These are phyloP conservation scores for Hyles euphorbiae DNA, from an alignment of 1,140 invertebrate genomes.

Conservation along the genomic window DNA sequence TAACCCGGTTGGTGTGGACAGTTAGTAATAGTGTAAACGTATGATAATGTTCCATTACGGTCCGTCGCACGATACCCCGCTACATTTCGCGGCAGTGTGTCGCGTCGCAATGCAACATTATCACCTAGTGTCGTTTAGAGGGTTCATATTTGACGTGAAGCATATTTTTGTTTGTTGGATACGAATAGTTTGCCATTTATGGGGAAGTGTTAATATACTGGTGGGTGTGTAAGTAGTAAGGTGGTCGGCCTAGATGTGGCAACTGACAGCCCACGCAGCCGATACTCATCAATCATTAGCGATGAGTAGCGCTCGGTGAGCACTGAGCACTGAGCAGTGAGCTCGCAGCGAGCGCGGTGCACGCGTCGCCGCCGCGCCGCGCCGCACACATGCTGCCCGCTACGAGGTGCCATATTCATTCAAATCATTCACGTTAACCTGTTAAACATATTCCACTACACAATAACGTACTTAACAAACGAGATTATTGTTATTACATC, in stretches of 20 bases:
- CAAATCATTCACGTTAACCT: no score
- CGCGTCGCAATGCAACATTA: no score
- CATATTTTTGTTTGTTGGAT: neutral
- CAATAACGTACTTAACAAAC: neutral
- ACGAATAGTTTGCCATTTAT: conserved; percentile 22
- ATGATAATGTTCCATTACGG: no score
- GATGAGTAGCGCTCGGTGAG: conserved; percentile 43
- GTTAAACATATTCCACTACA: neutral
- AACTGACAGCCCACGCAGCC: conserved; percentile 47
- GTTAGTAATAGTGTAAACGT: no score
- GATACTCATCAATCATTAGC: conserved; percentile 60
- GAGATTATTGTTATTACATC: no score
- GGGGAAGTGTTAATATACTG: conserved; percentile 30
- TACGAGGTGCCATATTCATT: no score
- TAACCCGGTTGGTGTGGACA: no score
- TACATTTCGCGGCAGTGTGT: no score
- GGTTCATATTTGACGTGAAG: no score
- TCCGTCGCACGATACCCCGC: no score
- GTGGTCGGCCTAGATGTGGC: conserved; percentile 38
- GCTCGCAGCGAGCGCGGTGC: conserved; percentile 19
- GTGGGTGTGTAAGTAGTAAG: conserved; percentile 48
- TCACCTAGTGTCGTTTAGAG: no score
- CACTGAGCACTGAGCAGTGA: conserved; percentile 33
- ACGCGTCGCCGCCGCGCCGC: conserved; percentile 37
- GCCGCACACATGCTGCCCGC: neutral